These are phyloP conservation scores for Mormyrus hasselquistii DNA, from an alignment of 2,797 vertebrate species.

Conservation along the genomic window DNA sequence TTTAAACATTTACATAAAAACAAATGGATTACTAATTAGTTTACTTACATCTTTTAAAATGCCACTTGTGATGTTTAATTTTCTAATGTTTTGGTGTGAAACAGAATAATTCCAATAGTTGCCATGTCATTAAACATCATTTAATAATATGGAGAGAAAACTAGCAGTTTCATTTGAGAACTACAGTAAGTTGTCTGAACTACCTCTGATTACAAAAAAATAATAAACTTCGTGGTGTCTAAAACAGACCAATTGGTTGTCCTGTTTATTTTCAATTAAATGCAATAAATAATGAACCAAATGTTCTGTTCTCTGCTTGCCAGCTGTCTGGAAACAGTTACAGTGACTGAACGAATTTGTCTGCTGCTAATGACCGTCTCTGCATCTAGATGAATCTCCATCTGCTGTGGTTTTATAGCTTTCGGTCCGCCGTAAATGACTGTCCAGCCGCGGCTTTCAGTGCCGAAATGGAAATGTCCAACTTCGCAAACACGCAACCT, in stretches of 20 bases:
- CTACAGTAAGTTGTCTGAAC: not conserved
- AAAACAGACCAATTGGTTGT: not conserved
- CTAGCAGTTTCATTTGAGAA: not conserved
- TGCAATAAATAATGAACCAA: constrained; percentile 1
- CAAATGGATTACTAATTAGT: not conserved
- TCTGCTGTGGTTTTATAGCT: not conserved
- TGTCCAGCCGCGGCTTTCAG: not conserved
- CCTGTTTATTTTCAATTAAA: not conserved
- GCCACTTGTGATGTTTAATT: not conserved
- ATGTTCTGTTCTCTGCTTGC: not conserved
- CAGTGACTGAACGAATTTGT: not conserved
- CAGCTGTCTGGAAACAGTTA: not conserved
- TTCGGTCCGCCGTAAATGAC: not conserved
- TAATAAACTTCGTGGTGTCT: not conserved
- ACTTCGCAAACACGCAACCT: not conserved
- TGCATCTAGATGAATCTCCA: not conserved
- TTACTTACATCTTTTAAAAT: not conserved
- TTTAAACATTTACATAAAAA: not conserved
- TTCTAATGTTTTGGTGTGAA: not conserved
- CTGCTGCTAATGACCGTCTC: not conserved
- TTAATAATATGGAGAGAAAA: not conserved
- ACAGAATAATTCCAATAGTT: not conserved
- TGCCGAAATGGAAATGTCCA: not conserved
- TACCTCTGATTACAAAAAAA: not conserved
- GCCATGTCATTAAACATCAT: not conserved